Evolutionary conservation across 2,113 vertebrate species (phyloP), one percentile per base, ranked within the genome.

Genomic region (Lipophrys pholis): DNA sequence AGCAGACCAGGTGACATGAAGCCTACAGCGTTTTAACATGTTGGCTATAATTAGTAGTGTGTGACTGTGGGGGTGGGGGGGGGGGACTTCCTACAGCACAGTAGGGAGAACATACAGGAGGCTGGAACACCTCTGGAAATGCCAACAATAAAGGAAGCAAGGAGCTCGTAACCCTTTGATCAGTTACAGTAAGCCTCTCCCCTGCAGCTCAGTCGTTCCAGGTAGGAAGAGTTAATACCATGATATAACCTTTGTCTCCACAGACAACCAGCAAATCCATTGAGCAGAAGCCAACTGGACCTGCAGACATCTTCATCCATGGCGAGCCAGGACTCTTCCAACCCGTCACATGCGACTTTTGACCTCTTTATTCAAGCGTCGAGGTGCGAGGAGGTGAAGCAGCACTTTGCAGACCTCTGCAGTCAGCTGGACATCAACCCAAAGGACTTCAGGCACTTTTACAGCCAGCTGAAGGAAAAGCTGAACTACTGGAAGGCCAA

Each of bases 401-500:
- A 79, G 41, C 93, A 89, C 69, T 99, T 98, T 2, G 5, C 12
- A 9, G 93, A 91, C 43, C 94, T 99, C 38, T 96, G 97, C 69
- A 69, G 0, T 74, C 82, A 88, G 7, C 93, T 98, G 72, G 53
- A 90, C n/a, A 48, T 98, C 36, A 76, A 94, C 60, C 91, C 93
- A 0, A 83, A 51, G 0, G 94, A 96, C 36, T 95, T 91, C 57
- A 67, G 91, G 21, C 81, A 68, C 53, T 96, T 97, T 45, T 98
- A 97, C 63, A 80, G 82, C 0, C 93, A 93, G 73, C 89, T 98
- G 58, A 98, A 97, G 81, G 93, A 94, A 43, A 88, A 88, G 39
- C 95, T 98, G 66, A 99, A 98, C 89, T 97, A 94, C 90, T 99
- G 97, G 97, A 97, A 93, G 21, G 97, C 97, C 89, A 99, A 99